A percentile compares a stretch with the other conserved stretches of the same genome.
phyloP scores from a whole-genome alignment of 1,140 invertebrate species.

The Drosophila sp. region DNA sequence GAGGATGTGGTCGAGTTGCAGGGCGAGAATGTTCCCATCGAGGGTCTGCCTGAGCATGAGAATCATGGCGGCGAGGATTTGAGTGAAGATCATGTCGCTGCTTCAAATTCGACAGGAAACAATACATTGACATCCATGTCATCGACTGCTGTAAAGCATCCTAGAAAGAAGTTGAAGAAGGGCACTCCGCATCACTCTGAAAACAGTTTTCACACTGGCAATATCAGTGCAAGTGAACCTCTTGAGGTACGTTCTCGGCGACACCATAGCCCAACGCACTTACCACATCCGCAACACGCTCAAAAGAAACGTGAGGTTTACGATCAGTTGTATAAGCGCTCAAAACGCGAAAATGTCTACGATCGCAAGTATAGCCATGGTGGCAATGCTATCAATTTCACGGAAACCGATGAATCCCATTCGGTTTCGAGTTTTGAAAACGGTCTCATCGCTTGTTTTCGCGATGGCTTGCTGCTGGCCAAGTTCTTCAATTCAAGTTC shows the following conservation, averaged over 20 bases:
- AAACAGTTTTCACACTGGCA: neutral
- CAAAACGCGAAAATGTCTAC: conserved; percentile 86
- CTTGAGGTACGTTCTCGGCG: neutral
- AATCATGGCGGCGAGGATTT: conserved; percentile 82
- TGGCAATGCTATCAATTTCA: conserved; percentile 87
- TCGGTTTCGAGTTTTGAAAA: conserved; percentile 91
- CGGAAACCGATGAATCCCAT: conserved; percentile 84
- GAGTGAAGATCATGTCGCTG: conserved; percentile 34
- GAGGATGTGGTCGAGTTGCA: conserved; percentile 85
- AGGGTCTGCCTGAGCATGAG: conserved; percentile 65
- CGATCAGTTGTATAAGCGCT: conserved; percentile 75
- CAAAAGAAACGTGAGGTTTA: conserved; percentile 46
- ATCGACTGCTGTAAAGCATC: conserved; percentile 19
- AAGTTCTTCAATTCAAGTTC: conserved; percentile 87
- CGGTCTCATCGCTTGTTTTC: conserved; percentile 89
- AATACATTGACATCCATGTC: conserved; percentile 2
- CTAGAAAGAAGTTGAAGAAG: conserved; percentile 72
- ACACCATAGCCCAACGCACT: neutral
- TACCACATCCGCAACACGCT: neutral
- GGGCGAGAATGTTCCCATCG: conserved; percentile 40
- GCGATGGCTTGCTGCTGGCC: conserved; percentile 88
- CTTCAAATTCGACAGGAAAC: neutral
- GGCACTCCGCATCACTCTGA: conserved; percentile 34
- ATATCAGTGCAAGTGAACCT: neutral
- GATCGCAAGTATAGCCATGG: conserved; percentile 90